A percentile compares a stretch with the other conserved stretches of the same genome.
Evolutionary conservation across 2,888 invertebrate species (phyloP).

Genomic region (Volucella inanis): DNA sequence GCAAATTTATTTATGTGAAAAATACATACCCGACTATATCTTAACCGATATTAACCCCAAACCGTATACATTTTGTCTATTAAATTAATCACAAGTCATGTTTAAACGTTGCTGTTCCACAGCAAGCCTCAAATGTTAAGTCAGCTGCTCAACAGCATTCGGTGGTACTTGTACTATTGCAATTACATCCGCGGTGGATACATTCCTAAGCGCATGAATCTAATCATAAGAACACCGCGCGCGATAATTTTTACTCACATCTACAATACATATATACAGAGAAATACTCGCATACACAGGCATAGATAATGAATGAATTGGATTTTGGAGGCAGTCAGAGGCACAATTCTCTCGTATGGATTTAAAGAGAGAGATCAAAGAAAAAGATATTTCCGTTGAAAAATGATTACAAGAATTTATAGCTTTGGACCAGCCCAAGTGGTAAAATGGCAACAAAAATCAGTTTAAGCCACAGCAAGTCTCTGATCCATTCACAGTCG

Average conservation of each 20-base stretch:
- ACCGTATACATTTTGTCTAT: constrained; percentile 49
- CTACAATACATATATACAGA: not conserved
- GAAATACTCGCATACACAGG: not conserved
- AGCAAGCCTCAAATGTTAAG: constrained; percentile 5
- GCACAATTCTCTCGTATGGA: constrained; percentile 23
- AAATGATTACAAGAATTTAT: constrained; percentile 72
- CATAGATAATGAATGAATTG: constrained; percentile 56
- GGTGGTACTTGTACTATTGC: constrained; percentile 40
- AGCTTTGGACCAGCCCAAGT: constrained; percentile 70
- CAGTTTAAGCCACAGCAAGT: constrained; percentile 65
- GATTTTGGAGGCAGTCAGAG: constrained; percentile 55
- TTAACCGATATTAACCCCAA: constrained; percentile 57
- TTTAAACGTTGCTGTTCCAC: constrained; percentile 27
- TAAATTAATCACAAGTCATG: constrained; percentile 66
- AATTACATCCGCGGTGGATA: constrained; percentile 69
- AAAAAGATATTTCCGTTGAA: constrained; percentile 62
- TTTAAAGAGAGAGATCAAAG: constrained; percentile 56
- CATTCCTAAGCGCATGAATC: constrained; percentile 68
- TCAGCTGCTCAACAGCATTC: constrained; percentile 2
- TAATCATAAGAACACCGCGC: constrained; percentile 67
- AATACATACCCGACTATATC: constrained; percentile 48
- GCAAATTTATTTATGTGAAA: constrained; percentile 64
- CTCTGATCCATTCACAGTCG: constrained; percentile 60
- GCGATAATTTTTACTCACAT: constrained; percentile 47
- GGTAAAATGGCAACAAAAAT: constrained; percentile 73